phyloP scores from a whole-genome alignment of 2,888 invertebrate species.

The Lasioglossum pauxillum region DNA sequence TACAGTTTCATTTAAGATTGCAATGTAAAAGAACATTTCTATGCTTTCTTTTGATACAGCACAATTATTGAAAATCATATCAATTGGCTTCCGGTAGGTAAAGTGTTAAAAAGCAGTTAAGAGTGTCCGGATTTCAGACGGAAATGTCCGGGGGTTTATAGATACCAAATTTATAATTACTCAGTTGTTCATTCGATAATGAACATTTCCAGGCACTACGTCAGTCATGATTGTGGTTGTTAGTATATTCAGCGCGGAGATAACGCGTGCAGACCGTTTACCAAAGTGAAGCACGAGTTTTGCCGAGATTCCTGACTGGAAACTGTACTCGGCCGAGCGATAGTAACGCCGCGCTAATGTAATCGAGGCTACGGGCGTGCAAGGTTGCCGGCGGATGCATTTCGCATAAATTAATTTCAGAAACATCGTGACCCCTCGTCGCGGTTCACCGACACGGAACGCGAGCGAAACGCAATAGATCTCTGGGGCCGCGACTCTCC shows the following conservation, averaged over 20 bases:
- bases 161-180: not conserved
- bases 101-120: too few species aligned
- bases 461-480: conserved; percentile 50
- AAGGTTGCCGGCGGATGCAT: conserved; percentile 70
- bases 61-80: too few species aligned
- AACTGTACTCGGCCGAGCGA: conserved; percentile 3
- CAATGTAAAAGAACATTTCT: too few species aligned
- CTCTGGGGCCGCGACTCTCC: conserved; percentile 26
- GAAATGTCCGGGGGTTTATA: too few species aligned
- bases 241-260: not conserved
- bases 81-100: too few species aligned
- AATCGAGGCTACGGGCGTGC: conserved; percentile 51
- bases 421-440: conserved; percentile 56
- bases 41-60: too few species aligned
- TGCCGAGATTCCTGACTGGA: not conserved
- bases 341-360: conserved; percentile 23
- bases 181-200: not conserved
- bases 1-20: too few species aligned
- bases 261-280: not conserved
- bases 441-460: conserved; percentile 55
- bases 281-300: conserved; percentile 5
- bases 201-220: not conserved
- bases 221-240: not conserved
- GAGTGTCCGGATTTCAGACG: too few species aligned
- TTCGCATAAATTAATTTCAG: conserved; percentile 73